Evolutionary conservation across 2,113 vertebrate species (phyloP).

Genomic region (Grammomys dolichurus): DNA sequence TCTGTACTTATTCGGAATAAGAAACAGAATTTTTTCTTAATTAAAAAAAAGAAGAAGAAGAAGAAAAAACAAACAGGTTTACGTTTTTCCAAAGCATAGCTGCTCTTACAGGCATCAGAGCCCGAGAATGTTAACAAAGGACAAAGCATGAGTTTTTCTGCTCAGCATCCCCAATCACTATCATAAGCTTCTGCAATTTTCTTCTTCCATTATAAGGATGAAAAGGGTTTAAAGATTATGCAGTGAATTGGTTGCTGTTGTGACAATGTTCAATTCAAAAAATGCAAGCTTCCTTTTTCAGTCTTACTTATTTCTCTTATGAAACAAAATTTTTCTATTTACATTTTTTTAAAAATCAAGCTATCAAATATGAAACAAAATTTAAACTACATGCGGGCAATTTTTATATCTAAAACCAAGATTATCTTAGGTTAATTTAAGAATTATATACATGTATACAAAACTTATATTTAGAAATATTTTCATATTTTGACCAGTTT

Average conservation of each 20-base stretch:
- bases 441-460: not conserved
- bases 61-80: not conserved
- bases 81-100: not conserved
- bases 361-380: not conserved
- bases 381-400: not conserved
- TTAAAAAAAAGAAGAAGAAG: no score
- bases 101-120: not conserved
- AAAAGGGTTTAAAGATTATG: not conserved
- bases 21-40: not conserved
- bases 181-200: conserved; percentile 32
- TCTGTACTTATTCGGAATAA: not conserved
- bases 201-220: not conserved
- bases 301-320: not conserved
- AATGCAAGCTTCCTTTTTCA: not conserved
- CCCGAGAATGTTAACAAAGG: not conserved
- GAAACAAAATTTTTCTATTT: not conserved
- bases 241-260: not conserved
- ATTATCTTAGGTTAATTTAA: not conserved
- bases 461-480: not conserved
- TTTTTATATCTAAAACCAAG: not conserved
- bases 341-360: not conserved
- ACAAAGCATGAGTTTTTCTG: not conserved
- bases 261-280: not conserved
- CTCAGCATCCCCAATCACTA: not conserved
- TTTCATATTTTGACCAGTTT: not conserved